Evolutionary conservation across 2,888 invertebrate species (phyloP), one percentile per base, ranked within the genome.

Genomic region (Oeneis ivallda): DNA sequence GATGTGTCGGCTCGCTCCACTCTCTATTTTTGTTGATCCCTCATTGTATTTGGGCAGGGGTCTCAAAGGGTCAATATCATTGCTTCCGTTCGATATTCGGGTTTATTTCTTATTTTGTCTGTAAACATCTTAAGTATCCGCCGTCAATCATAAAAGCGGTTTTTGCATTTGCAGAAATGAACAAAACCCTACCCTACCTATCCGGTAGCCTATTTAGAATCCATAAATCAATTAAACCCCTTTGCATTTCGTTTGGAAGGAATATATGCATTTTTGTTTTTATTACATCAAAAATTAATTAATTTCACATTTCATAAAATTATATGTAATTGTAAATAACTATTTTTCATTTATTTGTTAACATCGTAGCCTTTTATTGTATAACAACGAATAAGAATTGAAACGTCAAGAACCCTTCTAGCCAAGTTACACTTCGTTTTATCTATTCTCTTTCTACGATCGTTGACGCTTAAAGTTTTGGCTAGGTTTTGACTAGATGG

Each of bases 21-120:
- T 81, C 83, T 86, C 82, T 88, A 85, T 89, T 89, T 90, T 90
- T 87, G 84, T 86, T 87, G 75, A 76, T 74, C 81, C 80, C 81
- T 80, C 84, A 86, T 81, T 89, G 83, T 89, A 84, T 88, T 86
- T 87, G 77, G 82, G 76, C 81, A 77, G 80, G 78, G 81, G 79
- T 76, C 82, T 82, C 72, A 79, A 82, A 87, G 86, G 87, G 89
- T 89, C 89, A 89, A 86, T 84, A 87, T 83, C 83, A 73, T 75
- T 66, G 87, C 90, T 92, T 91, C 91, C 88, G 90, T 90, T 86
- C 77, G 72, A 78, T 77, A 79, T 79, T 77, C 75, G 71, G 75
- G 75, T 80, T 83, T 77, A 80, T 75, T 80, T 79, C 80, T 85
- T 87, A 79, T 86, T 85, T 83, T 80, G 76, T 85, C 79, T 83